Percentiles rank a stretch among this genome's conserved stretches.
Conservation (phyloP, 1,140 invertebrate species). For the Bombus balteatus region DNA sequence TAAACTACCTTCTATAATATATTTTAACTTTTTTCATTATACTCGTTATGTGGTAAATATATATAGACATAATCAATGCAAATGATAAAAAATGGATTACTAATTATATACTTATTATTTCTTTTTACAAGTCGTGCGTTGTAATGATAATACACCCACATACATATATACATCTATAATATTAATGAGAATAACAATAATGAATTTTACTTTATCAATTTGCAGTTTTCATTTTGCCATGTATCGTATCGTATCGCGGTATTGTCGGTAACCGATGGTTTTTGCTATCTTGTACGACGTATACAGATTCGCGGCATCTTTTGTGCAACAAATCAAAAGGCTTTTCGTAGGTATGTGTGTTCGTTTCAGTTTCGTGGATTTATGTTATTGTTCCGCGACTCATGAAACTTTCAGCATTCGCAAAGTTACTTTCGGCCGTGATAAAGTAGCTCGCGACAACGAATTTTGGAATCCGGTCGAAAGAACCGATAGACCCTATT, state of each 20-base stretch:
- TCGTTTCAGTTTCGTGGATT: not conserved
- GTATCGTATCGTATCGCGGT: no score
- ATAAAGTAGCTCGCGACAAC: slow-evolving; percentile 36
- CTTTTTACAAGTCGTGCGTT: no score
- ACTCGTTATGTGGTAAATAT: not conserved
- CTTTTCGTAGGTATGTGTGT: not conserved
- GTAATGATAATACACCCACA: no score
- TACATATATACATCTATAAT: no score
- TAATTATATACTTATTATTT: no score
- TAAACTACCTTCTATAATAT: not conserved
- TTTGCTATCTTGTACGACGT: not conserved
- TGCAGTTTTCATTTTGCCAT: no score
- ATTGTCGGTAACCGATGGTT: not conserved
- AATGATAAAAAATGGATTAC: no score
- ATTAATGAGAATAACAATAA: no score
- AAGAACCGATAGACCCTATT: slow-evolving; percentile 4
- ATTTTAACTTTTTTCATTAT: not conserved
- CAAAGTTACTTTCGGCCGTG: slow-evolving; percentile 18
- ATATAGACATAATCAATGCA: no score
- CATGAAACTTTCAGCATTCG: not conserved
- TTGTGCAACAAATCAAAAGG: not conserved
- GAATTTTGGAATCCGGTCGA: slow-evolving; percentile 10
- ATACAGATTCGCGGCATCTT: not conserved
- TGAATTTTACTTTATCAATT: not conserved
- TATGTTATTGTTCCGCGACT: not conserved